Base-by-base conservation (phyloP, 2,113 vertebrate species). In the Bagarius yarrelli region DNA sequence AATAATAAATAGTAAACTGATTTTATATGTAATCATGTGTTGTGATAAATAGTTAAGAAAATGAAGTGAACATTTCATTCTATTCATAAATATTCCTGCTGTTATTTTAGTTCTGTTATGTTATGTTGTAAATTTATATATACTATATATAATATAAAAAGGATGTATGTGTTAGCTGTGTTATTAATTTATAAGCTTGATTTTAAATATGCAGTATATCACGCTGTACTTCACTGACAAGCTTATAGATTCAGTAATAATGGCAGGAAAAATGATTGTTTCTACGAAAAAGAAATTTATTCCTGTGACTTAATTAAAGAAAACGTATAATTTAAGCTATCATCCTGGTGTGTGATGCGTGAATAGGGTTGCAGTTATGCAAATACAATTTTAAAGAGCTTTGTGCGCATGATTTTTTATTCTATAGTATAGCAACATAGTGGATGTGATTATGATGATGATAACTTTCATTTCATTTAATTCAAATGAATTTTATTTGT, bases 291-390 rank as follows among this genome's bases (percentile, higher is more conserved):
- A 73, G 74, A 50, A 81, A 83, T 78, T 59, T 81, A 76, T 83
- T 67, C 81, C 64, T 66, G 55, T 36, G 32, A 72, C 71, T 78
- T 83, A 64, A 79, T 83, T 76, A 83, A 76, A 55, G 16, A 56
- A 72, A 47, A 47, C 44, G 9, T 47, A 8, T 47, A 40, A 3
- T 4, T 40, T 40, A 40, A 6, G 36, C 6, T 40, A 70, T 85
- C 81, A 83, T 81, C 61, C 44, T 52, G 40, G 57, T 72, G 72
- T 63, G 36, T 72, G 21, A 61, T 11, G 30, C 47, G 50, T 6
- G 15, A 71, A 55, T 85, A 56, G 66, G 23, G 56, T 82, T 80
- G 44, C 81, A 34, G n/a, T 34, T 78, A 64, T 18, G 44, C 34
- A 67, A 52, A 47, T 72, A 53, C 50, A 53, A 27, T n/a, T 83